phyloP scores from a whole-genome alignment of 2,797 vertebrate species.

The Sebastes oblongus region DNA sequence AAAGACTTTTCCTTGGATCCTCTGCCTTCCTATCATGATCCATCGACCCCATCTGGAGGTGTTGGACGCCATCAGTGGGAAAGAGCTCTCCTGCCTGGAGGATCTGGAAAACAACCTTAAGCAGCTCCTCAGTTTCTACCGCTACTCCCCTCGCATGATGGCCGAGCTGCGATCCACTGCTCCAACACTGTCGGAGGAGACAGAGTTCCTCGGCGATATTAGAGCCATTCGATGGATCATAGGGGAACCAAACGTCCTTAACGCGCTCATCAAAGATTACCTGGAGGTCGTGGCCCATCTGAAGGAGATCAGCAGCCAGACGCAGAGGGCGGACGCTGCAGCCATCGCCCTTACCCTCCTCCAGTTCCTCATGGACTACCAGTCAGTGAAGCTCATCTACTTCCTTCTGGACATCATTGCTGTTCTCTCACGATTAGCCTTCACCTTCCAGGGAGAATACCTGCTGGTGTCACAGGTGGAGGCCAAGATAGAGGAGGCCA shows the following conservation, averaged over 20 bases:
- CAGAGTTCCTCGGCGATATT: constrained; percentile 94
- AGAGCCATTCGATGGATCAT: constrained; percentile 94
- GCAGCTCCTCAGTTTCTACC: constrained; percentile 95
- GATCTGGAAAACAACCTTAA: constrained; percentile 97
- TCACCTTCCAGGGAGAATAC: constrained; percentile 93
- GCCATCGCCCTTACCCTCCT: constrained; percentile 93
- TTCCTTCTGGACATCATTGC: constrained; percentile 95
- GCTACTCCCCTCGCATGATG: constrained; percentile 95
- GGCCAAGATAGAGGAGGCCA: constrained; percentile 91
- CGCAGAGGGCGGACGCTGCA: constrained; percentile 91
- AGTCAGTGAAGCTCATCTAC: constrained; percentile 96
- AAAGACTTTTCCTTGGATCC: constrained; percentile 93
- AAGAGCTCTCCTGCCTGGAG: constrained; percentile 94
- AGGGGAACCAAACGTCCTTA: constrained; percentile 94
- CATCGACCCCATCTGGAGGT: constrained; percentile 94
- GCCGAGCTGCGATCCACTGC: constrained; percentile 90
- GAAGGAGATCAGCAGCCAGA: constrained; percentile 93
- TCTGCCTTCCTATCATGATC: constrained; percentile 94
- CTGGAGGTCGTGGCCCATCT: constrained; percentile 95
- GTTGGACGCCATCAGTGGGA: constrained; percentile 93
- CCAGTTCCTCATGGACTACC: constrained; percentile 97
- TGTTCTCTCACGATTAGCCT: constrained; percentile 92
- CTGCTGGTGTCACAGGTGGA: constrained; percentile 93
- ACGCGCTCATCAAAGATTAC: constrained; percentile 96
- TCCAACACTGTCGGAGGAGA: constrained; percentile 92